phyloP scores from a whole-genome alignment of 1,140 invertebrate genomes.

The Grapholita molesta region DNA sequence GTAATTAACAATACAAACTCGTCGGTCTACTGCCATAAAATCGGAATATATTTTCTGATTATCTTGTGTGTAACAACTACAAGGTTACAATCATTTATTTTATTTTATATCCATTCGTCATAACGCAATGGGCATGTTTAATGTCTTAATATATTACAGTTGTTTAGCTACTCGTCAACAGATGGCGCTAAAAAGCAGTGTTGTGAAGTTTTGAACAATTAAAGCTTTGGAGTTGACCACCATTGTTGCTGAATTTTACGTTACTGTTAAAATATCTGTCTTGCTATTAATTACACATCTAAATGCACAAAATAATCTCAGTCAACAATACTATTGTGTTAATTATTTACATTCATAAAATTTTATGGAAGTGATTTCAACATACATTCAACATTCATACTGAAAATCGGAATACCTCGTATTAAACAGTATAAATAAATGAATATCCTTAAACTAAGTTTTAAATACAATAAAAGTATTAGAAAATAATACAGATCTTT shows the following conservation, averaged over 20 bases:
- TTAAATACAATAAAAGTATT: constrained; percentile 74
- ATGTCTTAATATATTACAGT: constrained; percentile 5
- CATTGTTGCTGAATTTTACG: not conserved
- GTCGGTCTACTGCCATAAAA: not conserved
- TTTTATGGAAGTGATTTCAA: constrained; percentile 60
- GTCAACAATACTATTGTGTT: constrained; percentile 65
- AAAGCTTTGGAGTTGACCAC: not conserved
- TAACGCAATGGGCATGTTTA: not conserved
- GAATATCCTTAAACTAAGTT: constrained; percentile 60
- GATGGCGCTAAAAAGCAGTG: constrained; percentile 42
- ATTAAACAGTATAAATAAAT: constrained; percentile 75
- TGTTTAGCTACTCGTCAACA: constrained; percentile 31
- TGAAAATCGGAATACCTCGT: constrained; percentile 73
- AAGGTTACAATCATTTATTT: not conserved
- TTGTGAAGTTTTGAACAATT: constrained; percentile 22
- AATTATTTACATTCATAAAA: constrained; percentile 54
- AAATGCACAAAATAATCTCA: constrained; percentile 75
- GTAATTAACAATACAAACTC: constrained; percentile 16
- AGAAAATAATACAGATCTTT: constrained; percentile 78
- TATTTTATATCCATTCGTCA: not conserved
- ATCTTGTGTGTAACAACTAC: not conserved
- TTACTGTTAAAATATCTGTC: constrained; percentile 20
- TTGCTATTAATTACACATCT: constrained; percentile 43
- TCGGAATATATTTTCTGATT: not conserved
- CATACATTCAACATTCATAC: constrained; percentile 58